Base-by-base conservation (phyloP, 2,888 invertebrate genomes). In the Adineta ricciae region DNA sequence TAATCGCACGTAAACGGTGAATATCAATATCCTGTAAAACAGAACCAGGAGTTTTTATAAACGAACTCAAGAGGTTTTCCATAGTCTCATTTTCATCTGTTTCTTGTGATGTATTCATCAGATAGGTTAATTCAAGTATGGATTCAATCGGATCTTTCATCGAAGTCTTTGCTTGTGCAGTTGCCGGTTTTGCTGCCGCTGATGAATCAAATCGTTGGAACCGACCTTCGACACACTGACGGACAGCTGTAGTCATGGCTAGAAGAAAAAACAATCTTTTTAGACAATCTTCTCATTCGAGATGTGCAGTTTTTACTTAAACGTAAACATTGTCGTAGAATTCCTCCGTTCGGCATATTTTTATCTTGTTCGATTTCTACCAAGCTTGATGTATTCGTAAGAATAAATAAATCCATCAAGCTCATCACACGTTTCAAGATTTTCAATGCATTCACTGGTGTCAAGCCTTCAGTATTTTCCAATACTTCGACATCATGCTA, bases 381-480 rank as follows among this genome's bases (percentile, higher is more conserved):
- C 89, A 99, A 98, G 92, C 96, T 97, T 86, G 98, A 93, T 3
- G 97, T 96, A 89, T 96, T 97, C 86, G 98, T 97, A 92, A 99
- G 98, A 88, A 99, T 96, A 50, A 99, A 93, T 83, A 98, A 96
- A 89, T 99, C 99, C 0, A 97, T 97, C 95, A 99, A 95, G 90
- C 96, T 96, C 88, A 98, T 97, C 87, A 99, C 93, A 86, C 99
- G 93, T 90, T 97, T 97, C n/a, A 99, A 93, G 91, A 99, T 97
- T 19, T 96, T 95, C n/a, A 98, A 97, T 0, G 98, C 98, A 86
- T 97, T 96, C 91, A 97, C 97, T 85, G 99, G 95, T 0, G 96
- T 96, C 94, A 99, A 96, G 88, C 98, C 98, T 91, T 98, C 97
- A 2, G 97, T 97, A 16, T 97, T 96, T 91, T 99, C 98, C 89